phyloP scores from a whole-genome alignment of 2,113 vertebrate species.

The Rhea pennata region DNA sequence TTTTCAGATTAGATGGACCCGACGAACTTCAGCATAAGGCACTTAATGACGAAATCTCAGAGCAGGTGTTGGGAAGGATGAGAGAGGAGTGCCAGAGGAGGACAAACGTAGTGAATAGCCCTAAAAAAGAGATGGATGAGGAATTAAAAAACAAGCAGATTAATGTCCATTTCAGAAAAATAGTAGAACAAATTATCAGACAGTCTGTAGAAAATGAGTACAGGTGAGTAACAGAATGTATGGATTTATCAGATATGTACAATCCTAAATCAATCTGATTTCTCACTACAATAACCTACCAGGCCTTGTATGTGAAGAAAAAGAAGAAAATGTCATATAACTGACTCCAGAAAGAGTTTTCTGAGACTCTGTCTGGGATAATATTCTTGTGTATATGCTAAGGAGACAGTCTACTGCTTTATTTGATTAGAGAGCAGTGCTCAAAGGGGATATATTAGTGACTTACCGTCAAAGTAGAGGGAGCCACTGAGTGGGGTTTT shows the following conservation, averaged over 20 bases:
- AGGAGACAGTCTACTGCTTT: neutral
- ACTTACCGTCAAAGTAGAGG: neutral
- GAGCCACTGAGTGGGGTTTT: neutral
- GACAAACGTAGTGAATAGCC: neutral
- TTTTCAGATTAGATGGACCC: neutral
- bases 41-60: neutral
- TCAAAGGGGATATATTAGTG: neutral
- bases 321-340: neutral
- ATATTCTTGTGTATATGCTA: neutral
- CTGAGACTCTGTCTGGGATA: neutral
- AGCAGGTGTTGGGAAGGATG: neutral
- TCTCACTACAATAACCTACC: neutral
- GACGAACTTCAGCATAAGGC: neutral
- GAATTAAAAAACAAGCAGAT: neutral
- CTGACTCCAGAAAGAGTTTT: neutral
- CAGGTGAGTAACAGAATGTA: neutral
- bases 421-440: neutral
- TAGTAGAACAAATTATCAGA: neutral
- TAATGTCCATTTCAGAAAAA: neutral
- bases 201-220: neutral
- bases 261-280: neutral
- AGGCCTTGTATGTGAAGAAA: rapidly evolving
- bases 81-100: neutral
- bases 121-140: neutral
- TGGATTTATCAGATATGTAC: neutral